These are phyloP conservation scores for Coreoperca whiteheadi DNA, from an alignment of 2,113 vertebrate genomes.

Conservation along the genomic window DNA sequence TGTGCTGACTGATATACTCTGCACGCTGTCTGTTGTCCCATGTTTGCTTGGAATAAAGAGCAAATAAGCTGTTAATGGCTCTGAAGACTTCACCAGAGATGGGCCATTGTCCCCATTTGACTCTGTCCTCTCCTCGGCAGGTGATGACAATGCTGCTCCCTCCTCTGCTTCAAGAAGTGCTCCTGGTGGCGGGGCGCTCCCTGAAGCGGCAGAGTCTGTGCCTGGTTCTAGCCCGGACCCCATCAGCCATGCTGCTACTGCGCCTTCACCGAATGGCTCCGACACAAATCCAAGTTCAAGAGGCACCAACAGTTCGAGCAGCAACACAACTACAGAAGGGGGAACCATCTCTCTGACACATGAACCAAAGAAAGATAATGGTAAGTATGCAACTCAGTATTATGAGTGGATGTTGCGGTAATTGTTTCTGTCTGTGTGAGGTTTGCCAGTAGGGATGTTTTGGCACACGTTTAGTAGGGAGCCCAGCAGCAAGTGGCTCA, in stretches of 20 bases:
- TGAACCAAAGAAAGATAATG: background rate
- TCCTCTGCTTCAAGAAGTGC: background rate
- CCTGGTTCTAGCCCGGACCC: rapidly evolving
- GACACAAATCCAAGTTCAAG: background rate
- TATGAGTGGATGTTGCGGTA: background rate
- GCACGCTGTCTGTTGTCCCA: background rate
- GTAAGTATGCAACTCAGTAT: conserved; percentile 28
- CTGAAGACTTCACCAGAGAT: background rate
- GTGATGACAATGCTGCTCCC: rapidly evolving
- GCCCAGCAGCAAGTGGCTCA: conserved; percentile 36
- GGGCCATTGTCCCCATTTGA: conserved; percentile 4
- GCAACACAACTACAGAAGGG: background rate
- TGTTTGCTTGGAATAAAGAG: conserved; percentile 24
- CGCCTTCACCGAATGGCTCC: background rate
- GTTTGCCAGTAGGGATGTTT: conserved; percentile 20
- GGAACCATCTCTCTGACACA: background rate
- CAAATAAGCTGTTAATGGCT: conserved; percentile 23
- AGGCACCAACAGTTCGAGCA: conserved; percentile 10
- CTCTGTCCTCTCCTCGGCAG: conserved; percentile 26
- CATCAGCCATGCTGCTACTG: background rate
- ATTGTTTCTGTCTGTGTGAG: conserved; percentile 30
- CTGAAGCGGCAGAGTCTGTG: background rate
- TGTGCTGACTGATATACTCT: background rate
- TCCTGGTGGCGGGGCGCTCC: background rate
- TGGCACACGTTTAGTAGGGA: conserved; percentile 28